phyloP scores from a whole-genome alignment of 2,888 invertebrate species.

The Coleophora deauratella region DNA sequence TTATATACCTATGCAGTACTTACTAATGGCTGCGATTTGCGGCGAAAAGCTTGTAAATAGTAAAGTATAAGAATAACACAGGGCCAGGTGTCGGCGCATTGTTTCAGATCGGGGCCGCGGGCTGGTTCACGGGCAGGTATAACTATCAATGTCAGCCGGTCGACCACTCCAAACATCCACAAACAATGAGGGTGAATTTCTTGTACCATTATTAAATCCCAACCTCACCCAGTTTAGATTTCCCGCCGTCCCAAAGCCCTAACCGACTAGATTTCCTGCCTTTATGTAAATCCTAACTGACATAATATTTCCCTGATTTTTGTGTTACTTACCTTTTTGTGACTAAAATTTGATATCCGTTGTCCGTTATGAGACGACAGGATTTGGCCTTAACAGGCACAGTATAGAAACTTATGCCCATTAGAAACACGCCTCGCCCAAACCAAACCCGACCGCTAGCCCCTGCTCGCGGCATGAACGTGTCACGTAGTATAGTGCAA shows the following conservation, averaged over 20 bases:
- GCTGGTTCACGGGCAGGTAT: conserved; percentile 97
- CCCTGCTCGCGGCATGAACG: no score
- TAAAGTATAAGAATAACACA: conserved; percentile 35
- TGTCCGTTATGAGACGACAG: no score
- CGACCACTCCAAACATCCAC: conserved; percentile 93
- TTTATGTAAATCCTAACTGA: no score
- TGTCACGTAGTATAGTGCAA: no score
- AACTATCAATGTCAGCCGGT: conserved; percentile 97
- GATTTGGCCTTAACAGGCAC: no score
- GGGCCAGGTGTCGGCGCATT: conserved; percentile 66
- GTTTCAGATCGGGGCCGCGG: conserved; percentile 90
- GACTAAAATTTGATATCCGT: no score
- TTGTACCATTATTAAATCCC: not conserved
- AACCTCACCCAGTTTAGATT: not conserved
- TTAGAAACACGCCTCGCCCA: no score
- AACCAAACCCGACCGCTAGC: no score
- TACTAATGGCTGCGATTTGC: not conserved
- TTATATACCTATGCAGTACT: not conserved
- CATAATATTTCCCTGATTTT: no score
- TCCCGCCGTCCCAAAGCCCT: not conserved
- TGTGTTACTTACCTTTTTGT: no score
- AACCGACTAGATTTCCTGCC: no score
- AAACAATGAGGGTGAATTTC: conserved; percentile 91
- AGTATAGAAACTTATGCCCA: no score
- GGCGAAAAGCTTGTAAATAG: conserved; percentile 1